Conservation (phyloP, 2,797 vertebrate genomes). For the Salmo trutta region DNA sequence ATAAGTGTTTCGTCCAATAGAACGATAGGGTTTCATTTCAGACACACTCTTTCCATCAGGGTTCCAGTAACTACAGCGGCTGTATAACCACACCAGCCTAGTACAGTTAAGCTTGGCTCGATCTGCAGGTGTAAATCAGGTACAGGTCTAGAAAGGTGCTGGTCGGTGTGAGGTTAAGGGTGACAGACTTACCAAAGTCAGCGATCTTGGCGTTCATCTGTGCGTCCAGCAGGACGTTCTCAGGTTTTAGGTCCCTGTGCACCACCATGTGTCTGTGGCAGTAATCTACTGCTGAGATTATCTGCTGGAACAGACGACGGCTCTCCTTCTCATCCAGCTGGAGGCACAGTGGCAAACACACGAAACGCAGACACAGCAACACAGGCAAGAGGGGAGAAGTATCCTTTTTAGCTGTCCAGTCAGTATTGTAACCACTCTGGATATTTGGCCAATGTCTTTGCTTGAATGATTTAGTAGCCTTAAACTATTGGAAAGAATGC, state of each 20-base stretch:
- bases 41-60: not conserved
- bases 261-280: conserved; percentile 99
- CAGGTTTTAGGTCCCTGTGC: conserved; percentile 96
- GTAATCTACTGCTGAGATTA: conserved; percentile 98
- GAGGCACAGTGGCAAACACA: conserved; percentile 32
- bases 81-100: too few species aligned
- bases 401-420: too few species aligned
- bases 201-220: conserved; percentile 99
- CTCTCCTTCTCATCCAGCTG: conserved; percentile 98
- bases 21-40: not conserved
- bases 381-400: too few species aligned
- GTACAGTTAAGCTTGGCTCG: too few species aligned
- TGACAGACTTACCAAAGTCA: conserved; percentile 86
- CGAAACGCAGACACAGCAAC: too few species aligned
- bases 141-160: not conserved
- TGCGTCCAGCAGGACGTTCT: conserved; percentile 96
- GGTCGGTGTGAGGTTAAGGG: not conserved
- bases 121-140: too few species aligned
- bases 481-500: not conserved
- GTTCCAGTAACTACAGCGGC: too few species aligned
- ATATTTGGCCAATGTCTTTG: not conserved
- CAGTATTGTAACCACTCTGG: too few species aligned
- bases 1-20: not conserved
- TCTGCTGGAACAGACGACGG: conserved; percentile 95
- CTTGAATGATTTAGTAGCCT: not conserved